phyloP scores from a whole-genome alignment of 2,888 invertebrate genomes.

The Corbicula japonica region DNA sequence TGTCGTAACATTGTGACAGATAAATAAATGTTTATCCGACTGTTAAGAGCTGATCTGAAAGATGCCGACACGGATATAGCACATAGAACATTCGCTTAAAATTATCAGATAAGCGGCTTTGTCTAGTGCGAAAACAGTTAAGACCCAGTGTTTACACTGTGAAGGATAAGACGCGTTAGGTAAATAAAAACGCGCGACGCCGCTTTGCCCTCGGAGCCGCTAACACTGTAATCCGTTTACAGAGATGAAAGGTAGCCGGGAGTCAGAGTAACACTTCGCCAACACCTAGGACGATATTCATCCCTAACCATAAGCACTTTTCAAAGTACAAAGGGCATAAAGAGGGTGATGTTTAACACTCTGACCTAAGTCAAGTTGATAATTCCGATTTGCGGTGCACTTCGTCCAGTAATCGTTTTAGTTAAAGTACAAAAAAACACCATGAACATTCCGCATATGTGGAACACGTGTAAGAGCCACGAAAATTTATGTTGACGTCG shows the following conservation, averaged over 20 bases:
- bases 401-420: too few species aligned
- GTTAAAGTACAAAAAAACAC: too few species aligned
- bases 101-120: slow-evolving; percentile 16
- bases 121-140: slow-evolving; percentile 32
- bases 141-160: slow-evolving; percentile 44
- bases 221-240: slow-evolving; percentile 29
- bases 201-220: slow-evolving; percentile 15
- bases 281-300: background rate
- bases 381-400: slow-evolving; percentile 28
- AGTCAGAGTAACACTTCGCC: slow-evolving; percentile 27
- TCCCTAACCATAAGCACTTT: slow-evolving; percentile 16
- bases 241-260: slow-evolving; percentile 35
- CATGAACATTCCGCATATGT: too few species aligned
- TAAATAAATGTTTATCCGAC: slow-evolving; percentile 23
- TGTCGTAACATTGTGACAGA: too few species aligned
- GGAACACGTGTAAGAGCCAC: too few species aligned
- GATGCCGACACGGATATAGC: slow-evolving; percentile 39
- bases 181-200: slow-evolving; percentile 41
- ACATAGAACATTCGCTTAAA: slow-evolving; percentile 19
- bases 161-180: slow-evolving; percentile 34
- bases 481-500: too few species aligned
- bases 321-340: slow-evolving; percentile 20
- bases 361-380: slow-evolving; percentile 19
- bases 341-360: slow-evolving; percentile 17
- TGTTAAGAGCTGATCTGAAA: slow-evolving; percentile 17